Evolutionary conservation across 2,888 invertebrate species (phyloP).

Genomic region (Bombyx huttoni): DNA sequence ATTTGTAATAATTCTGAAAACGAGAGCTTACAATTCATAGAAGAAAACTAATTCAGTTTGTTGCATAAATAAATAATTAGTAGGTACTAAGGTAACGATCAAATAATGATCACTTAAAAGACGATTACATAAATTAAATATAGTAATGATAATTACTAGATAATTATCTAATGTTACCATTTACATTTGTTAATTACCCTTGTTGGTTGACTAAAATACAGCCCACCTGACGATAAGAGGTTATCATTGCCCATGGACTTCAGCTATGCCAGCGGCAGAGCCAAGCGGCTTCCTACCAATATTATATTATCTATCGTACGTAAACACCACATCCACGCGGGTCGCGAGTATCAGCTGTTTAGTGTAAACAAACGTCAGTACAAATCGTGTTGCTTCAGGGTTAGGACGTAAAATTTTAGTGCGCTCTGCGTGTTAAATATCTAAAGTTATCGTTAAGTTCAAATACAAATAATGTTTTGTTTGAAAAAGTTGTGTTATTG

Average conservation of each 20-base stretch:
- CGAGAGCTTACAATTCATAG: too few relatives aligned
- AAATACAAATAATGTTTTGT: not conserved
- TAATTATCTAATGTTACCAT: not conserved
- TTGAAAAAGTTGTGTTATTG: slow-evolving; percentile 46
- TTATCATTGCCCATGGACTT: too few relatives aligned
- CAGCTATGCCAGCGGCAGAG: too few relatives aligned
- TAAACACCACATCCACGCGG: slow-evolving; percentile 20
- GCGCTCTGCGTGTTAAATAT: not conserved
- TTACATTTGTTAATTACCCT: too few relatives aligned
- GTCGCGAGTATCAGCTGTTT: slow-evolving; percentile 51
- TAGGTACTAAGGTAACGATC: not conserved
- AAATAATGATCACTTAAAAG: not conserved
- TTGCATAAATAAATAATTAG: too few relatives aligned
- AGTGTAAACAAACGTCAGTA: slow-evolving; percentile 42
- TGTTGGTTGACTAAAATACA: too few relatives aligned
- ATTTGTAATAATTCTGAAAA: not conserved
- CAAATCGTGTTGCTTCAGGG: slow-evolving; percentile 1
- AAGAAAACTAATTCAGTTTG: too few relatives aligned
- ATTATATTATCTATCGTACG: slow-evolving; percentile 6
- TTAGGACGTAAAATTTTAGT: slow-evolving; percentile 4
- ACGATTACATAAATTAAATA: not conserved
- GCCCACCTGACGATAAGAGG: too few relatives aligned
- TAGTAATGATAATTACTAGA: not conserved
- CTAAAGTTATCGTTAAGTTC: not conserved
- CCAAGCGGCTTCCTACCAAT: not conserved